Percentiles rank a stretch among this genome's conserved stretches.
phyloP scores from a whole-genome alignment of 1,140 invertebrate genomes.

The Eurosta solidaginis region DNA sequence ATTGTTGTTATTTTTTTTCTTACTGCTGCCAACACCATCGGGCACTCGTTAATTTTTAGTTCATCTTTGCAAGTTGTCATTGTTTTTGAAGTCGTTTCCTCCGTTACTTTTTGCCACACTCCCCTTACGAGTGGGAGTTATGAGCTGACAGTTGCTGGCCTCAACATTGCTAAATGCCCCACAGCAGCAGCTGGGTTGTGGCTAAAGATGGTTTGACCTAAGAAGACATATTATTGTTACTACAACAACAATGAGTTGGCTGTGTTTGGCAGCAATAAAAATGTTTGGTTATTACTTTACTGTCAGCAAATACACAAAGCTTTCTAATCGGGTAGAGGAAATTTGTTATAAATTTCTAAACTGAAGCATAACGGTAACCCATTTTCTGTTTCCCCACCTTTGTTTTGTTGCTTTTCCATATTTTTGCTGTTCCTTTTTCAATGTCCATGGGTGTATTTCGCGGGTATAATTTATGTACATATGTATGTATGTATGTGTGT shows the following conservation, averaged over 20 bases:
- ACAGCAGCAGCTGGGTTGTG: not conserved
- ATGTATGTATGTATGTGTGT: not conserved
- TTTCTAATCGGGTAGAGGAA: not conserved
- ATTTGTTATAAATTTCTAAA: not conserved
- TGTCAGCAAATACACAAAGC: not conserved
- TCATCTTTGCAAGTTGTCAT: not conserved
- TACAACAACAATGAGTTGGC: not conserved
- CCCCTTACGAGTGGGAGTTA: conserved; percentile 8
- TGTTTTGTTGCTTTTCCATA: not conserved
- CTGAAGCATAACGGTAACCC: not conserved
- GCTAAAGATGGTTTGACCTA: not conserved
- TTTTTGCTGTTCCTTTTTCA: not conserved
- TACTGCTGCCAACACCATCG: not conserved
- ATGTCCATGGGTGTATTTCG: not conserved
- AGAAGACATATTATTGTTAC: not conserved
- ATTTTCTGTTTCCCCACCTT: not conserved
- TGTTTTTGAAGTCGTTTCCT: not conserved
- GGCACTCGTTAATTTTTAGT: conserved; percentile 5
- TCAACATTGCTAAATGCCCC: not conserved
- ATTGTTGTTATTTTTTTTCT: not conserved
- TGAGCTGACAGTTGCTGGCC: not conserved
- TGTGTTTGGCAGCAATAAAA: conserved; percentile 8
- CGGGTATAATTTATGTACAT: not conserved
- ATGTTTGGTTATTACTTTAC: not conserved
- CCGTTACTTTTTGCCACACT: not conserved